Evolutionary conservation across 1,140 invertebrate genomes (phyloP), one percentile per base, ranked within the genome.

Genomic region (Drosophila sechellia): DNA sequence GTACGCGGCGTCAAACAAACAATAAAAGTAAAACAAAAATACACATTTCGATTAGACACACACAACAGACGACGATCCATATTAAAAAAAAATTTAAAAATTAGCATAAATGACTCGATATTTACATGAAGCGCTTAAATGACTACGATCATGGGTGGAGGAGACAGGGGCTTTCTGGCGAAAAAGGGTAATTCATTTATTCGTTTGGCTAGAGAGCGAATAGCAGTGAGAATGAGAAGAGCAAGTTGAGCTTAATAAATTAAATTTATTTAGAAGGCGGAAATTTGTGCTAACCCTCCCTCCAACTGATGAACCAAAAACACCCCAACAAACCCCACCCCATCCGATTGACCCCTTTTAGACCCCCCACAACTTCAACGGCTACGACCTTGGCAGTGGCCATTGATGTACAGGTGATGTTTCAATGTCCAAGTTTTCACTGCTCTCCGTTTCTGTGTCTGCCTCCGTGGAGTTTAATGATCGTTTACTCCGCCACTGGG

Each of bases 91-190:
- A 42, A 64, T 35, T 42, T 50, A 73, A 40, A 54, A 57, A 87
- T 81, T 86, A 86, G 70, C 83, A 87, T 86, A 86, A 87, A 87
- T 87, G 83, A 87, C 83, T 87, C 79, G 83, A 87, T 87, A 87
- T 87, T 84, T 87, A 87, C 83, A 89, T 79, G 57, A 84, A 89
- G 83, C 83, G 76, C 84, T 83, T 87, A 89, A 57, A 35, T 79
- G 83, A 89, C 84, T 87, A 89, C 68, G 60, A 50, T 60, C 37
- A 48, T 35, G 43, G 49, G 39, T 8, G 54, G 50, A 15, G 50
- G 11, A 13, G 45, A n/a, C n/a, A 50, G 35, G 63, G 43, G 17
- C 4, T 10, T 4, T n/a, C 15, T 49, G 15, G 27, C 27, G 27
- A 31, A 31, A 31, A 31, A 8, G 27, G 27, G 27, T 31, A 31